Percentiles rank a stretch among this genome's conserved stretches.
Evolutionary conservation across 2,888 invertebrate genomes (phyloP).

Genomic region (Perdita meconis): DNA sequence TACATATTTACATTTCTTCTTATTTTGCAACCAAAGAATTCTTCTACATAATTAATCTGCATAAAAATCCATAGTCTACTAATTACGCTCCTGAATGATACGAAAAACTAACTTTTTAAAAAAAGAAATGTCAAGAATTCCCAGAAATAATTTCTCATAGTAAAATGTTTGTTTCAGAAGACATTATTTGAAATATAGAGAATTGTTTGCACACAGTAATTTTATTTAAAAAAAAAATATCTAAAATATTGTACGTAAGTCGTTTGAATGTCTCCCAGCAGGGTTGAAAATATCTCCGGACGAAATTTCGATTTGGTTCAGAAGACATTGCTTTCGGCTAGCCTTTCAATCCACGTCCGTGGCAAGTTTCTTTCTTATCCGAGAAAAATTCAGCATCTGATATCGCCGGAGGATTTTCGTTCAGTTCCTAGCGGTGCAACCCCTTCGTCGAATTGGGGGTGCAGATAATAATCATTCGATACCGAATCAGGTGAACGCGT

Average conservation of each 20-base stretch:
- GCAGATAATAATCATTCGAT: constrained; percentile 43
- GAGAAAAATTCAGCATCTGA: constrained; percentile 40
- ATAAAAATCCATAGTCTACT: too few relatives aligned
- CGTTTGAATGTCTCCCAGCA: constrained; percentile 7
- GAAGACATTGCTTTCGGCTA: constrained; percentile 4
- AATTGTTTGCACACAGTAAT: neutral
- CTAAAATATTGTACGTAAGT: neutral
- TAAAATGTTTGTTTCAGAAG: too few relatives aligned
- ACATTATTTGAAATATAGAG: too few relatives aligned
- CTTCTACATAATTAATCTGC: too few relatives aligned
- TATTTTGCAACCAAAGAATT: too few relatives aligned
- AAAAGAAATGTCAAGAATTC: too few relatives aligned
- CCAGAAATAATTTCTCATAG: too few relatives aligned
- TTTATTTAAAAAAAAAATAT: neutral
- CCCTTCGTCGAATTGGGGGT: constrained; percentile 4
- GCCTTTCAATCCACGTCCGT: constrained; percentile 44
- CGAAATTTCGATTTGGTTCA: constrained; percentile 36
- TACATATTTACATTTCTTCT: too few relatives aligned
- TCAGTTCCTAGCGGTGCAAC: constrained; percentile 5
- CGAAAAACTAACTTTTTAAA: too few relatives aligned
- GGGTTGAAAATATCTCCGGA: neutral
- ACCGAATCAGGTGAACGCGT: constrained; percentile 15
- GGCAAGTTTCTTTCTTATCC: constrained; percentile 43
- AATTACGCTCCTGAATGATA: too few relatives aligned
- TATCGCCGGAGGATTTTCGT: constrained; percentile 25